Conservation (phyloP, 2,113 vertebrate genomes). For the Pseudorhombus dupliciocellatus region DNA sequence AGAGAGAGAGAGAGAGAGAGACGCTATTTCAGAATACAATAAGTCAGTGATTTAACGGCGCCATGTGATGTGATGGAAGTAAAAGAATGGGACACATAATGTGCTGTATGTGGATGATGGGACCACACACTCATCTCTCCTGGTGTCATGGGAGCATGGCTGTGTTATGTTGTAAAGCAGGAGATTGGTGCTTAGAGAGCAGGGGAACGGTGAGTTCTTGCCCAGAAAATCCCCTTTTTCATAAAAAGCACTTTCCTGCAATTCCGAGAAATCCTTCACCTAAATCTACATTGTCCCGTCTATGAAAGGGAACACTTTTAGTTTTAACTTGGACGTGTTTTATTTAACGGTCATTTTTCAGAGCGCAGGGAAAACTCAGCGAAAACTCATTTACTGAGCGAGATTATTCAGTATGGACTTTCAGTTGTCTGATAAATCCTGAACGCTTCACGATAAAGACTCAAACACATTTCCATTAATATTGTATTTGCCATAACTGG, state of each 20-base stretch:
- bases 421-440: slow-evolving; percentile 13
- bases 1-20: too few species aligned
- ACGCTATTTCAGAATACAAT: neutral
- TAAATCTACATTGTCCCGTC: slow-evolving; percentile 39
- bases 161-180: slow-evolving; percentile 34
- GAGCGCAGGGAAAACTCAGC: neutral
- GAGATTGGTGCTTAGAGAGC: slow-evolving; percentile 45
- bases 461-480: too few species aligned
- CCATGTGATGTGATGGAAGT: slow-evolving; percentile 2
- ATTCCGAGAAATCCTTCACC: slow-evolving; percentile 48
- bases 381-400: neutral
- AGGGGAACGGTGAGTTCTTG: slow-evolving; percentile 37
- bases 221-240: slow-evolving; percentile 51
- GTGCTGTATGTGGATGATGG: slow-evolving; percentile 15
- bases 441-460: too few species aligned
- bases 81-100: neutral
- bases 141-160: slow-evolving; percentile 21
- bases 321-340: slow-evolving; percentile 37
- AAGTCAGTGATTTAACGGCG: neutral
- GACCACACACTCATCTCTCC: slow-evolving; percentile 15
- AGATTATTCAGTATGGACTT: slow-evolving; percentile 9
- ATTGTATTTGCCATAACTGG: too few species aligned
- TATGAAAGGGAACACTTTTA: slow-evolving; percentile 17
- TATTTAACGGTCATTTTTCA: slow-evolving; percentile 17
- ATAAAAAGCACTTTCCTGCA: slow-evolving; percentile 53